Evolutionary conservation across 2,888 invertebrate genomes (phyloP), one percentile per base, ranked within the genome.

Genomic region (Ptychoptera albimana): DNA sequence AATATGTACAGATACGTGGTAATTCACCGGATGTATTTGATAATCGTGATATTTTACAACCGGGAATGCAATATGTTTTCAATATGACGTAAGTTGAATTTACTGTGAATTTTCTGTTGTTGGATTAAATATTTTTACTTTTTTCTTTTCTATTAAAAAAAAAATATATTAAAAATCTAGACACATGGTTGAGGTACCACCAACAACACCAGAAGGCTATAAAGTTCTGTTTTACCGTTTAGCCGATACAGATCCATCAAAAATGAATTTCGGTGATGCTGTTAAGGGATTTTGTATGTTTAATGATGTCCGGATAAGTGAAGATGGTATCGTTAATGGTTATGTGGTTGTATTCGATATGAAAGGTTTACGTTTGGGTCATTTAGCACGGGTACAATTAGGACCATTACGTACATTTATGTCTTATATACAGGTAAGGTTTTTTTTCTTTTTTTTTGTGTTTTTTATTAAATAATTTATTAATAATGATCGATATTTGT

Each of bases 321-420:
- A 77, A 52, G 77, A 78, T 54, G 60, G 69, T 43, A 61, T 71
- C 35, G 66, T 68, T 12, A 70, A 70, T 37, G 74, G 70, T 13
- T 78, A 78, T 54, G 68, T 78, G 44, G 75, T 78, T 29, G 68
- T 78, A 48, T 77, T 79, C 52, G 79, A 78, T 54, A 78, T 78
- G 76, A 76, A 75, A 58, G 74, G 76, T 13, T 72, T 77, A 50
- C 70, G 71, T 38, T 60, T 79, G n/a, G 77, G 77, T 0, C 79
- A 79, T 58, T 57, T 78, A 43, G 74, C 78, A 1, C 64, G 76
- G 51, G 75, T 78, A 10, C 76, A 74, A 39, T 55, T 78, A 43
- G 75, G 76, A 1, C 74, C 75, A 2, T 56, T 78, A 23, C 63
- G 75, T 50, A 72, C 75, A 2, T 77, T 77, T 55, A 76, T 79